Conservation (phyloP, 92 coral and sea anemone genomes). For the Metridium senile region DNA sequence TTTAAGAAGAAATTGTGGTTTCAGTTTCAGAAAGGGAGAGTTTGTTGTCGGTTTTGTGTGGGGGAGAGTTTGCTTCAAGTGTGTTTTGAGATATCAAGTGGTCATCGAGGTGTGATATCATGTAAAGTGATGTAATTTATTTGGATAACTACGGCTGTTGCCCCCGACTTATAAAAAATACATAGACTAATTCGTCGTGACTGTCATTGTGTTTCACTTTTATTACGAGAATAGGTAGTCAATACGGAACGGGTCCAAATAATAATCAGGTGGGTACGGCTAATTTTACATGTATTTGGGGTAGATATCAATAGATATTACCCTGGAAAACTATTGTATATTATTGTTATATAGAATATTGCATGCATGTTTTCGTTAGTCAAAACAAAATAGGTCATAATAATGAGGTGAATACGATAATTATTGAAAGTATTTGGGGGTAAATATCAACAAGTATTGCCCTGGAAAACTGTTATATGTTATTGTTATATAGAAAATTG, state of each 20-base stretch:
- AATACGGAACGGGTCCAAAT: neutral
- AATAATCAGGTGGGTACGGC: neutral
- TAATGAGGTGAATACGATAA: neutral
- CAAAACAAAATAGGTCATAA: neutral
- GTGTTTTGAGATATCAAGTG: too few relatives aligned
- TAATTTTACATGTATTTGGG: neutral
- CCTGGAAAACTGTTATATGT: neutral
- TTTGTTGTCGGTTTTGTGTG: too few relatives aligned
- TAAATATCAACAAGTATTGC: neutral
- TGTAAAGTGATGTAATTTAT: neutral
- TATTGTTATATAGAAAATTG: neutral
- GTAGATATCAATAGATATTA: neutral
- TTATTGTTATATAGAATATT: too few relatives aligned
- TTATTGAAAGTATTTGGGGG: neutral
- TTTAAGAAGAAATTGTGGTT: too few relatives aligned
- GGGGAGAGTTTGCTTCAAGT: too few relatives aligned
- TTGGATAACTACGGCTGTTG: neutral
- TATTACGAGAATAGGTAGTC: neutral
- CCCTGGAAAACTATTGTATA: neutral
- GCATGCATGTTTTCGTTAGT: neutral
- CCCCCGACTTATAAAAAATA: neutral
- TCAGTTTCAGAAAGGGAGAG: neutral
- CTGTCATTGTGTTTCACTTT: neutral
- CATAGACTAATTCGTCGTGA: neutral
- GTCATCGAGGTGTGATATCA: slow-evolving; percentile 9